Base-by-base conservation (phyloP, 2,888 invertebrate genomes). In the Orthosia cruda region DNA sequence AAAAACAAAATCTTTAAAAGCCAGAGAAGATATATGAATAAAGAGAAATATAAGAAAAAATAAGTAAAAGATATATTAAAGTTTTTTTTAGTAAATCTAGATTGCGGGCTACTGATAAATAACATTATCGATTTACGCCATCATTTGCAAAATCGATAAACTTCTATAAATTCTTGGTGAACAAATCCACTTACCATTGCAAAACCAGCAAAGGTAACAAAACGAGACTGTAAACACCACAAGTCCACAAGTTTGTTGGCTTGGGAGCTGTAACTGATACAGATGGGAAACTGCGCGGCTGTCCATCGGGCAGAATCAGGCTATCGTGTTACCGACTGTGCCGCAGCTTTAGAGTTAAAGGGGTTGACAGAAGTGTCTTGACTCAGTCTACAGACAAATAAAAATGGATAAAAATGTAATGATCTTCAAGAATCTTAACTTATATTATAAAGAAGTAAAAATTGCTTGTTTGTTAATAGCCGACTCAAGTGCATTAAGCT, bases 231-330 rank as follows among this genome's bases (percentile, higher is more conserved):
- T 69, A 57, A 85, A 66, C 64, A 72, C 40, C 59, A n/a, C 59
- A 59, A 59, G 40, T 59, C 61, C 62, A 69, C 61, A 57, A 18
- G 63, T 57, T 45, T 79, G 77, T 70, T 71, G 75, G 71, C 74
- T 80, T 84, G 77, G 80, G 73, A 81, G 72, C 32, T 69, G 90
- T 84, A 89, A 90, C 67, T 45, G 77, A 90, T 85, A 90, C 81
- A 73, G 84, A 86, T 90, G 90, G 90, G 90, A 90, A 90, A 84
- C 83, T 77, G 77, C 63, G 71, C 67, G 73, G 32, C 67, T 63
- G 67, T 70, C 80, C 45, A 23, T 76, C 77, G 65, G 63, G 18
- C 57, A 77, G 76, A 77, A 23, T 65, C 71, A 57, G 61, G 20
- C 47, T 83, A 81, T 86, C 78, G 66, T 20, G 49, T 86, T 85